phyloP scores from a whole-genome alignment of 2,797 vertebrate genomes.

The Coregonus suidteri region DNA sequence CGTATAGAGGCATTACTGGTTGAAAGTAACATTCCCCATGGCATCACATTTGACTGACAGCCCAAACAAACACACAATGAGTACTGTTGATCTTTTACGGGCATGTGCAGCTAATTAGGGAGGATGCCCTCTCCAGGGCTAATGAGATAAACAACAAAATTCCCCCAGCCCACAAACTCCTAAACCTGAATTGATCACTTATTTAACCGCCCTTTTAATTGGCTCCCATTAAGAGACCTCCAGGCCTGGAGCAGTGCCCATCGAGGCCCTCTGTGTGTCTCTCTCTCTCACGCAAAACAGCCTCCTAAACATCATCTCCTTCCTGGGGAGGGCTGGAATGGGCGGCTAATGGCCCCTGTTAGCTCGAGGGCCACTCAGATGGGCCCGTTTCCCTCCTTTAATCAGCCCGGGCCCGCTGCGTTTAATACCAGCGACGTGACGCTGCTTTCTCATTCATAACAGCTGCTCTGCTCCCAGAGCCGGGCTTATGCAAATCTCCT shows the following conservation, averaged over 20 bases:
- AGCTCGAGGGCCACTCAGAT: conserved; percentile 61
- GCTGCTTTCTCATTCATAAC: conserved; percentile 72
- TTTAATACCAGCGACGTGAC: conserved; percentile 69
- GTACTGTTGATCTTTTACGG: conserved; percentile 68
- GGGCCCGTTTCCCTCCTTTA: conserved; percentile 71
- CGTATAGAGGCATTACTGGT: conserved; percentile 41
- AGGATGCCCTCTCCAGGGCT: conserved; percentile 60
- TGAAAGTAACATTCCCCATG: conserved; percentile 59
- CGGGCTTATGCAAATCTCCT: conserved; percentile 80
- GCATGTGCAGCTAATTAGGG: conserved; percentile 71
- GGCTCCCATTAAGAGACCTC: conserved; percentile 66
- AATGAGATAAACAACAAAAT: conserved; percentile 69
- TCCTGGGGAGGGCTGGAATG: conserved; percentile 35
- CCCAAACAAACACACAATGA: conserved; percentile 67
- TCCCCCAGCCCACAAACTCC: conserved; percentile 63
- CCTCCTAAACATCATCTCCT: neutral
- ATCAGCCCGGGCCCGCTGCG: conserved; percentile 72
- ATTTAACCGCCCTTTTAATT: conserved; percentile 69
- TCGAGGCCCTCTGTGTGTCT: conserved; percentile 47
- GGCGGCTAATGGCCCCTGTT: conserved; percentile 64
- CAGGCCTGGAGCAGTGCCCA: conserved; percentile 61
- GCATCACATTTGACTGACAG: conserved; percentile 60
- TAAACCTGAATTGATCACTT: conserved; percentile 69
- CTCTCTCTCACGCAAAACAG: neutral
- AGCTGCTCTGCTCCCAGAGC: conserved; percentile 78